Base-by-base conservation (phyloP, 2,113 vertebrate genomes). In the Accipiter cooperii region DNA sequence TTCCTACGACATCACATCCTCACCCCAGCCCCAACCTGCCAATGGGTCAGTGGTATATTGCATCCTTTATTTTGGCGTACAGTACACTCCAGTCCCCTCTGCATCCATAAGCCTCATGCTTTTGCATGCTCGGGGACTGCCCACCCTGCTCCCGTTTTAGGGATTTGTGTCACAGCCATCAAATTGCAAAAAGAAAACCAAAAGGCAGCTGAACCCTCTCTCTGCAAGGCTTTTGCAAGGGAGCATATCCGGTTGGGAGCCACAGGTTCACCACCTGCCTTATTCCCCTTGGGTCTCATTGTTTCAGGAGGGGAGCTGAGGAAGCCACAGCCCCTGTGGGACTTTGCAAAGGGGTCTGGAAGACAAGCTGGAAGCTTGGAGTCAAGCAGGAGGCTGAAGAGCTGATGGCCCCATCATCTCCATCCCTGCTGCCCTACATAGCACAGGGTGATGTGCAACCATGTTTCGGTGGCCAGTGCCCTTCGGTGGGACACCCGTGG, bases 41-140 rank as follows among this genome's bases (percentile, higher is more conserved):
- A 58, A 25, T 0, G 1, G 68, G 13, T 15, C 1, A 3, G 52
- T 24, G 25, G 38, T 8, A 5, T 61, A 55, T 8, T 2, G 1
- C 19, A 46, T 5, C 36, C 38, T 42, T 42, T 17, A 42, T 33
- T 84, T 63, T n/a, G 76, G 44, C 25, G 7, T 21, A 25, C 0
- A 0, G 17, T 18, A 17, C 8, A 5, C 26, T 69, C 55, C 74
- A 31, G 28, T 40, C 15, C 22, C 19, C 8, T 6, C 24, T 1
- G 2, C 60, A 83, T 17, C 51, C 1, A 0, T 11, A 11, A 89
- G 40, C 75, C 40, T 61, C 70, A 38, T 2, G 0, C 20, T 44
- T 38, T 66, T 31, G 19, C 24, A 13, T 2, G 3, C 73, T 63
- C 0, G 0, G n/a, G 51, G 64, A 42, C 52, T 10, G 3, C 52